Conservation (phyloP, 1,140 invertebrate species). For the Drepana arcuata region DNA sequence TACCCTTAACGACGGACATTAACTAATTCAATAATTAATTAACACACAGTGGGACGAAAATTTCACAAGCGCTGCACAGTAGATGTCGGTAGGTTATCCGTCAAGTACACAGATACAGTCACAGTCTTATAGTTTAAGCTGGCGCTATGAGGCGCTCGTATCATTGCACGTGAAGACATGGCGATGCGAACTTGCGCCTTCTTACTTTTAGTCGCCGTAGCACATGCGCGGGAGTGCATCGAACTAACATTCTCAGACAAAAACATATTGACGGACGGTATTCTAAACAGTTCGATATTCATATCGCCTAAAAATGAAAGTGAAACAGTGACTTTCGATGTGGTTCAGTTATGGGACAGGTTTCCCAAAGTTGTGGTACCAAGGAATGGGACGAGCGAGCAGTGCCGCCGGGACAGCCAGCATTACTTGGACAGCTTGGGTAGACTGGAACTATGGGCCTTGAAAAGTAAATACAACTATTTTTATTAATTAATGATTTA, state of each 20-base stretch:
- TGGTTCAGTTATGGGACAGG: constrained; percentile 45
- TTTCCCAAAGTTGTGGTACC: constrained; percentile 61
- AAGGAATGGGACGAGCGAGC: constrained; percentile 47
- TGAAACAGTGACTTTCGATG: constrained; percentile 31
- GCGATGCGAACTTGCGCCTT: constrained; percentile 49
- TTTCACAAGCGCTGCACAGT: too few relatives aligned
- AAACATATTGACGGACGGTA: constrained; percentile 30
- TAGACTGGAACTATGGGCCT: constrained; percentile 72
- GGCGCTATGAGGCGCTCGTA: too few relatives aligned
- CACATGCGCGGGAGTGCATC: constrained; percentile 50
- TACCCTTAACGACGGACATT: too few relatives aligned
- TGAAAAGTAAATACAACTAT: constrained; percentile 74
- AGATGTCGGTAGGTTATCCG: too few relatives aligned
- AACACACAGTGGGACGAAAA: too few relatives aligned
- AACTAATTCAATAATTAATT: too few relatives aligned
- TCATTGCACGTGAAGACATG: constrained; percentile 46
- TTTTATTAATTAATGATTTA: too few relatives aligned
- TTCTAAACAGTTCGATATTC: constrained; percentile 47
- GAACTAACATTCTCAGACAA: constrained; percentile 44
- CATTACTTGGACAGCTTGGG: constrained; percentile 58
- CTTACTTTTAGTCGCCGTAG: constrained; percentile 19
- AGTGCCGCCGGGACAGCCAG: constrained; percentile 58
- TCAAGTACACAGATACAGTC: too few relatives aligned
- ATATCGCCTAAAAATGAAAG: constrained; percentile 37
- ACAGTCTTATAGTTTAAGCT: too few relatives aligned